Evolutionary conservation across 2,888 invertebrate species (phyloP).

Genomic region (Barypeithes pellucidus): DNA sequence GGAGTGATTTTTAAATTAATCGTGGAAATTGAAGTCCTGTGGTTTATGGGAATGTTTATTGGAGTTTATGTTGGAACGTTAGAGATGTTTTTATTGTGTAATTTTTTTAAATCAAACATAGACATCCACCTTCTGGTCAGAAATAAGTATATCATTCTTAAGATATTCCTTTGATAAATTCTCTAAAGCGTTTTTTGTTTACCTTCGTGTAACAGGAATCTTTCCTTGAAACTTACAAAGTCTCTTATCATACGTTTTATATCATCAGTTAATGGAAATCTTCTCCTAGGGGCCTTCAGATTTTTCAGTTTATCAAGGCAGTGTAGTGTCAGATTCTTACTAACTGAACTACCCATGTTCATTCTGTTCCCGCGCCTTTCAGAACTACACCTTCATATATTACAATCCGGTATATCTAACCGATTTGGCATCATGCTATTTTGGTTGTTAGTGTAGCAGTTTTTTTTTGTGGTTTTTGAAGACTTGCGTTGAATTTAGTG

Average conservation of each 20-base stretch:
- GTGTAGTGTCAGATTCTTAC: no score
- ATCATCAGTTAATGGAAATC: constrained; percentile 82
- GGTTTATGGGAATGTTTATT: constrained; percentile 39
- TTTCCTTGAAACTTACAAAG: constrained; percentile 64
- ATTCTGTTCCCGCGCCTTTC: no score
- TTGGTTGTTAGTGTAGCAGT: no score
- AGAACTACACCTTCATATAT: no score
- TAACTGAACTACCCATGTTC: no score
- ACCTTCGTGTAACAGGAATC: constrained; percentile 66
- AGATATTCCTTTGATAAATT: constrained; percentile 71
- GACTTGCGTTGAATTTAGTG: no score
- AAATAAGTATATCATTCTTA: constrained; percentile 70
- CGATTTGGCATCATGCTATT: no score
- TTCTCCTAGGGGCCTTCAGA: constrained; percentile 78
- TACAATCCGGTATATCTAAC: no score
- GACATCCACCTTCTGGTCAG: constrained; percentile 76
- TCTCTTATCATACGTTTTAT: constrained; percentile 69
- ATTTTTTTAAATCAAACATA: constrained; percentile 65
- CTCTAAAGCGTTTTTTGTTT: constrained; percentile 71
- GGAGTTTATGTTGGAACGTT: neutral
- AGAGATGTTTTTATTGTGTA: constrained; percentile 51
- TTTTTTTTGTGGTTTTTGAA: no score
- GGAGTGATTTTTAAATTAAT: constrained; percentile 51
- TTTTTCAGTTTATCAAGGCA: constrained; percentile 74
- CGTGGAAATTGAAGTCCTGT: constrained; percentile 42